Base-by-base conservation (phyloP, 2,888 invertebrate species). In the Drosophila rubida region DNA sequence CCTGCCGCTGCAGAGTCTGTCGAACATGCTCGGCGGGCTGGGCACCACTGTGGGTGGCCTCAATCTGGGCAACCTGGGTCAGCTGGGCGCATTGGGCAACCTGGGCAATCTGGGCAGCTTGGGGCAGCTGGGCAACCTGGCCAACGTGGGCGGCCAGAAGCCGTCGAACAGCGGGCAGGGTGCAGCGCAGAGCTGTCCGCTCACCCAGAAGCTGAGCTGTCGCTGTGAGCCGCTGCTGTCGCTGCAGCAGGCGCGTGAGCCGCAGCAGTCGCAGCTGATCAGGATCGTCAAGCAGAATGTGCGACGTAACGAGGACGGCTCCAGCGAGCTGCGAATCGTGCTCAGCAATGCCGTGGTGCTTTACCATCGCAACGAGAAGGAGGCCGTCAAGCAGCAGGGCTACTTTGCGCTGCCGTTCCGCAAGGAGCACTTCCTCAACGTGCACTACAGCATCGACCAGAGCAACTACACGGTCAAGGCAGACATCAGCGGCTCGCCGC, bases 381-480 rank as follows among this genome's bases (percentile, higher is more conserved):
- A 62, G 0, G 58, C 64, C 4, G 53, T 55, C 22, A 65, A 50
- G 9, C 78, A 89, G 49, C 50, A 54, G 16, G 87, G 84, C 41
- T 87, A 72, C 67, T 70, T 67, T 1, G 61, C 87, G 0, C 68
- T 90, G 46, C 70, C 69, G 50, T 58, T 90, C 4, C 70, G 60
- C 7, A 57, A 75, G 13, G 75, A 75, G 19, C 75, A 75, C 48
- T 89, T 78, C 23, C 67, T 89, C 19, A 90, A 78, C 25, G 76
- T 89, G 16, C 82, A 84, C 69, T 89, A 88, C 48, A 80, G 41
- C 35, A 69, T 89, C 48, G 86, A 80, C 25, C 77, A 80, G 27
- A 69, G 66, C 37, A 87, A 90, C 69, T 89, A 90, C 13, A 88
- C 90, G n/a, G 80, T 89, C 27, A 79, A 86, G 53, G 90, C 90